These are phyloP conservation scores for Lepidothrix coronata DNA, from an alignment of 2,113 vertebrate species.

Conservation along the genomic window DNA sequence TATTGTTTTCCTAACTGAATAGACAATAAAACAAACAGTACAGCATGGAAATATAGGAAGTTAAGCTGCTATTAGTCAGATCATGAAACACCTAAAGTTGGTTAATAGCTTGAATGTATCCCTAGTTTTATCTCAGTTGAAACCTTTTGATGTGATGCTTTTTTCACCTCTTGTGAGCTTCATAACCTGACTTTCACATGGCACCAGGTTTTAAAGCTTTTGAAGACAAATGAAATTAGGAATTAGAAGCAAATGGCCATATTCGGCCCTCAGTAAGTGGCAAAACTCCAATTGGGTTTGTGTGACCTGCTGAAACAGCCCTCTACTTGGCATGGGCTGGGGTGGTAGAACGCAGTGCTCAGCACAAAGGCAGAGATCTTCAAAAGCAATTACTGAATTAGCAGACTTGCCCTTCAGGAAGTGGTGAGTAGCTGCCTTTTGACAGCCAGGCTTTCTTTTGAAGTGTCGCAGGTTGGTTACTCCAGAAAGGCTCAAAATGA, in stretches of 20 bases:
- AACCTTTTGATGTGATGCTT: not conserved
- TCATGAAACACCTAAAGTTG: not conserved
- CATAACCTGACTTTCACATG: not conserved
- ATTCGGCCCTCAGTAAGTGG: not conserved
- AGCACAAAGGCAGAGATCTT: not conserved
- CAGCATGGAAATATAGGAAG: not conserved
- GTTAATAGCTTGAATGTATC: not conserved
- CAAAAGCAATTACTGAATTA: slow-evolving; percentile 6
- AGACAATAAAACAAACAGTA: not conserved
- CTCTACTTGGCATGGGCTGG: not conserved
- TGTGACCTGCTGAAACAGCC: not conserved
- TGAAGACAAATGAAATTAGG: not conserved
- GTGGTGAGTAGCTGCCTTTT: not conserved
- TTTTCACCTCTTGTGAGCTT: accelerated
- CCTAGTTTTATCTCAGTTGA: not conserved
- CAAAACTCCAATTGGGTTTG: not conserved
- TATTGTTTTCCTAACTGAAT: not conserved
- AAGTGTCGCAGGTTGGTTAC: not conserved
- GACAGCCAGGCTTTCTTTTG: not conserved
- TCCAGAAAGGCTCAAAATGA: not conserved
- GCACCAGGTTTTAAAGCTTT: not conserved
- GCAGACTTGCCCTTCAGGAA: not conserved
- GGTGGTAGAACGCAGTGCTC: not conserved
- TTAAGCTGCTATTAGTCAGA: not conserved
- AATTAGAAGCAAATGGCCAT: not conserved